Conservation (phyloP, 2,113 vertebrate genomes). For the Ochotona princeps region DNA sequence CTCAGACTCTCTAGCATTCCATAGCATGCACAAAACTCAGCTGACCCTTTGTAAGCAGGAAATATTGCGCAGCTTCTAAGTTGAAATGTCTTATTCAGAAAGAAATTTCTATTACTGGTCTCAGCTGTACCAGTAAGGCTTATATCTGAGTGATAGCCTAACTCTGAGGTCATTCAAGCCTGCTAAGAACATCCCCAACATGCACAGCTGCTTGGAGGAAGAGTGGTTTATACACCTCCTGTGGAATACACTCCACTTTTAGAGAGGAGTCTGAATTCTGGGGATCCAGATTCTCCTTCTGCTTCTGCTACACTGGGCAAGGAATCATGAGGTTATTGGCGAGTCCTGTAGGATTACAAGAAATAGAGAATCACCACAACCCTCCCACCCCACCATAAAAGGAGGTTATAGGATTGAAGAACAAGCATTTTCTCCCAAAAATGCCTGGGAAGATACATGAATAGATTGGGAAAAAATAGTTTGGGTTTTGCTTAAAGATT, state of each 20-base stretch:
- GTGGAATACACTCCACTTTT: neutral
- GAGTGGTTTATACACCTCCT: neutral
- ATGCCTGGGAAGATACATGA: neutral
- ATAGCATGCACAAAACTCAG: neutral
- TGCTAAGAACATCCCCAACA: neutral
- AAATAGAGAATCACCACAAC: neutral
- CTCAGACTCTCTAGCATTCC: neutral
- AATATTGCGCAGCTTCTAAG: neutral
- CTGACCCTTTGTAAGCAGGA: conserved; percentile 18
- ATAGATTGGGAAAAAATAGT: neutral
- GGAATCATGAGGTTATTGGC: neutral
- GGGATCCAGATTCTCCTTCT: neutral
- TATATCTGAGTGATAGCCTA: neutral
- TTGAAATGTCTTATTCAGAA: conserved; percentile 42
- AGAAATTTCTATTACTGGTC: neutral
- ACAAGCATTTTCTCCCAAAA: conserved; percentile 16
- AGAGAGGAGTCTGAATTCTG: neutral
- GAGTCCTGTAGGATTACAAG: neutral
- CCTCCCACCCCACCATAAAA: neutral
- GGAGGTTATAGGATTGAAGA: neutral
- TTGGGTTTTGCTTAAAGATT: conserved; percentile 59
- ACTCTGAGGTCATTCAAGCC: neutral
- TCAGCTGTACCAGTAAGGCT: neutral
- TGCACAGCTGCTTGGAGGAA: neutral
- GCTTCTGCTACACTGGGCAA: neutral